Conservation (phyloP, 2,797 vertebrate species). For the Gymnopithys bicolor region DNA sequence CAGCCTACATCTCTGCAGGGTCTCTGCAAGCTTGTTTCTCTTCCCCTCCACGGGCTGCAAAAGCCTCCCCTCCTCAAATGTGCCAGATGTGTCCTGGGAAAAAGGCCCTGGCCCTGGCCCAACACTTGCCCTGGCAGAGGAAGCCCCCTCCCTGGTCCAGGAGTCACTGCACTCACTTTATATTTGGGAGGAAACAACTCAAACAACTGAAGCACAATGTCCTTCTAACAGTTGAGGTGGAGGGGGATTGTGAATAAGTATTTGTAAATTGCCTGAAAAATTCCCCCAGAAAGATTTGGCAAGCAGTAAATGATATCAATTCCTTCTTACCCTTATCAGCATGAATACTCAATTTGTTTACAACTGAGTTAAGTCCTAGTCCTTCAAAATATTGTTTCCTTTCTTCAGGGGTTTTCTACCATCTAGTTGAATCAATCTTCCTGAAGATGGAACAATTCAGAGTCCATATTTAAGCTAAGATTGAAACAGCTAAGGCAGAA, state of each 20-base stretch:
- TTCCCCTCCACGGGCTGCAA: rapidly evolving
- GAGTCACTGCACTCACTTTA: rapidly evolving
- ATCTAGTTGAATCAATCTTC: not conserved
- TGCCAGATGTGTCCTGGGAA: rapidly evolving
- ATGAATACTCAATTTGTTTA: not conserved
- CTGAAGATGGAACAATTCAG: not conserved
- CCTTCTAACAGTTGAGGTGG: not conserved
- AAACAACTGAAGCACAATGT: rapidly evolving
- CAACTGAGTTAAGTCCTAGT: not conserved
- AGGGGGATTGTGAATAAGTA: not conserved
- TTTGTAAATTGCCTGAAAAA: not conserved
- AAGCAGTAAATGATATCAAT: not conserved
- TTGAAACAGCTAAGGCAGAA: not conserved
- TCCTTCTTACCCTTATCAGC: not conserved
- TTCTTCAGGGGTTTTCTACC: not conserved
- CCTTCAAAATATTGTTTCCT: not conserved
- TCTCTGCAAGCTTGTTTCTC: not conserved
- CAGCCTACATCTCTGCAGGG: not conserved
- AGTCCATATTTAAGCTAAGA: not conserved
- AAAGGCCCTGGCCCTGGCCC: not conserved
- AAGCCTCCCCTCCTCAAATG: rapidly evolving
- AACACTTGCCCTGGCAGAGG: not conserved
- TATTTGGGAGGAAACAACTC: not conserved
- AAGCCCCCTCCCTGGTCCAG: rapidly evolving
- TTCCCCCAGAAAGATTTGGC: not conserved